Evolutionary conservation across 2,888 invertebrate species (phyloP), one percentile per base, ranked within the genome.

Genomic region (Lasius fuliginosus): DNA sequence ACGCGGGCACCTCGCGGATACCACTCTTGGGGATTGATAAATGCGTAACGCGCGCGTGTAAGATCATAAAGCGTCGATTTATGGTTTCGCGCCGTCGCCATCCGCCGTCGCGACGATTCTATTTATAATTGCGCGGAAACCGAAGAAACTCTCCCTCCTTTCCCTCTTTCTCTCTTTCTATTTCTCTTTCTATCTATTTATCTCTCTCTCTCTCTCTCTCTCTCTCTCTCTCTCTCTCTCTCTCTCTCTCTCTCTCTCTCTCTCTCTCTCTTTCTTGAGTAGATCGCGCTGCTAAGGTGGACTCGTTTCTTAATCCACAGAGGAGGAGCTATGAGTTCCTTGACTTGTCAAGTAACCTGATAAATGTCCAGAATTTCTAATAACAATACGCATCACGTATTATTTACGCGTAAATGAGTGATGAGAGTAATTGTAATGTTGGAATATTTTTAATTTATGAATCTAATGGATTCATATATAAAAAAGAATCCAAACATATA

Each of bases 31-130:
- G 30, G 77, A 36, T 60, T 81, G 87, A 91, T 89, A 87, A 86
- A 87, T 85, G 87, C 79, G 85, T 86, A 85, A 84, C 87, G 87
- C 88, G 86, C 85, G 89, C 90, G 89, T 90, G 87, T 89, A 92
- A 92, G 92, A 92, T 92, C 92, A 91, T 92, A 89, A 92, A 92
- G 90, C 90, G 91, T 91, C 91, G 92, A 93, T 93, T 93, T 93
- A 93, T 91, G 92, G 91, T 93, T 91, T 90, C 91, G 88, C 89
- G 88, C 91, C 91, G 79, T 79, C 79, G 71, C 71, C 71, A 58
- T 71, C 23, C 71, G 71, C 79, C 71, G 92, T 92, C 92, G 92
- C 92, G 92, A 91, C 92, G 89, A 91, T 93, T 92, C 93, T 93
- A 93, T 93, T 93, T 93, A 93, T 93, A 93, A 88, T 89, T 88